phyloP scores from a whole-genome alignment of 2,113 vertebrate species.

The Anolis sagrei region DNA sequence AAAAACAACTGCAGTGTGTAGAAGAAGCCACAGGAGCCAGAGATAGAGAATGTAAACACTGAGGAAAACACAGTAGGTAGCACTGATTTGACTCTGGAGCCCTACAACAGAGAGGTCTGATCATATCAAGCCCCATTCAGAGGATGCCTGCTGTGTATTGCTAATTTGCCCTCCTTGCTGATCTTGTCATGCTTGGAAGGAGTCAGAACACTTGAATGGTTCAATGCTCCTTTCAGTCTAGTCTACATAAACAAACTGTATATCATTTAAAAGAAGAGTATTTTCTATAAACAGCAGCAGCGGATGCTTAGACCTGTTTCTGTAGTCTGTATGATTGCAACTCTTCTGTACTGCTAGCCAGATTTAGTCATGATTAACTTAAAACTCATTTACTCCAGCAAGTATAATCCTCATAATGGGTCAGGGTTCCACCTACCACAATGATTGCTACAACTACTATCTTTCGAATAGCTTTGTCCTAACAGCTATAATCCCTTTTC shows the following conservation, averaged over 20 bases:
- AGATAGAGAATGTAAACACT: slow-evolving; percentile 21
- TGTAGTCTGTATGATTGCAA: background rate
- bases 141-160: background rate
- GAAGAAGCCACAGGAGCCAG: slow-evolving; percentile 36
- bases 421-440: background rate
- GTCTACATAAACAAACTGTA: background rate
- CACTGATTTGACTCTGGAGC: background rate
- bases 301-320: background rate
- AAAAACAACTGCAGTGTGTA: background rate
- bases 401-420: background rate
- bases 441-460: background rate
- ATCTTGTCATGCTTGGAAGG: background rate
- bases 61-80: background rate
- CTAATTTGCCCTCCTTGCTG: background rate
- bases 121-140: background rate
- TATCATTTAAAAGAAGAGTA: background rate
- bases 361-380: too few relatives aligned
- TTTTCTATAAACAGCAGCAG: background rate
- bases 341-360: too few relatives aligned
- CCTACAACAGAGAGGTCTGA: background rate
- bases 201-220: background rate
- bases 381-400: background rate
- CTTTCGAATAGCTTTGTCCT: background rate
- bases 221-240: background rate
- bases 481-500: background rate